A percentile compares a stretch with the other conserved stretches of the same genome.
Evolutionary conservation across 2,888 invertebrate species (phyloP).

Genomic region (Lacanobia wlatinum): DNA sequence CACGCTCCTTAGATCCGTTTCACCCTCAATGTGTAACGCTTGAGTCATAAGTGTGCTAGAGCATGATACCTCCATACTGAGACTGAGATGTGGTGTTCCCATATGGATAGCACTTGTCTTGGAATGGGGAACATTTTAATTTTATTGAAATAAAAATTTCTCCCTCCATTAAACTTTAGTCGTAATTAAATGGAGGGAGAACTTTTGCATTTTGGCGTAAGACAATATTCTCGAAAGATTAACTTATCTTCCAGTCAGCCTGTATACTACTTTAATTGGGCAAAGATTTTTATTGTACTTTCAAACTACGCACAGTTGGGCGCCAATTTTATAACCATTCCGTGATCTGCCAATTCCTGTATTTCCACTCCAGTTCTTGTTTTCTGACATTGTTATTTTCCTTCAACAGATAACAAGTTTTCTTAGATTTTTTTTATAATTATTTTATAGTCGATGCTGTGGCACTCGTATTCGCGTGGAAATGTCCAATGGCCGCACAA

Average conservation of each 20-base stretch:
- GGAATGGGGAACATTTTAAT: slow-evolving; percentile 84
- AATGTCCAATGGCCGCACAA: slow-evolving; percentile 97
- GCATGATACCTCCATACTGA: slow-evolving; percentile 84
- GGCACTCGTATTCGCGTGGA: slow-evolving; percentile 97
- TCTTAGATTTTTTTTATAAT: slow-evolving; percentile 10
- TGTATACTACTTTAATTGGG: not conserved
- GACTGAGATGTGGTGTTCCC: slow-evolving; percentile 79
- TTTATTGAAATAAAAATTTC: not conserved
- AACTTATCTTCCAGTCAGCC: too few relatives aligned
- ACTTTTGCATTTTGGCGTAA: not conserved
- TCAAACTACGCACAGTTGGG: not conserved
- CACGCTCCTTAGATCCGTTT: slow-evolving; percentile 91
- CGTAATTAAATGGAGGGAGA: too few relatives aligned
- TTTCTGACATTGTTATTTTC: not conserved
- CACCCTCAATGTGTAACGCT: slow-evolving; percentile 87
- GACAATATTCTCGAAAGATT: not conserved
- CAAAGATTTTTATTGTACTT: too few relatives aligned
- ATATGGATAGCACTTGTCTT: slow-evolving; percentile 77
- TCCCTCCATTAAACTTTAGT: too few relatives aligned
- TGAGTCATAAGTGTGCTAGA: slow-evolving; percentile 91
- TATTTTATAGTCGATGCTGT: slow-evolving; percentile 93
- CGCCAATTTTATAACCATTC: not conserved
- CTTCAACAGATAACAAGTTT: not conserved
- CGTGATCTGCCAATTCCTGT: not conserved
- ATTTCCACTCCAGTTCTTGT: not conserved